phyloP scores from a whole-genome alignment of 1,140 invertebrate genomes.

The Nasonia longicornis region DNA sequence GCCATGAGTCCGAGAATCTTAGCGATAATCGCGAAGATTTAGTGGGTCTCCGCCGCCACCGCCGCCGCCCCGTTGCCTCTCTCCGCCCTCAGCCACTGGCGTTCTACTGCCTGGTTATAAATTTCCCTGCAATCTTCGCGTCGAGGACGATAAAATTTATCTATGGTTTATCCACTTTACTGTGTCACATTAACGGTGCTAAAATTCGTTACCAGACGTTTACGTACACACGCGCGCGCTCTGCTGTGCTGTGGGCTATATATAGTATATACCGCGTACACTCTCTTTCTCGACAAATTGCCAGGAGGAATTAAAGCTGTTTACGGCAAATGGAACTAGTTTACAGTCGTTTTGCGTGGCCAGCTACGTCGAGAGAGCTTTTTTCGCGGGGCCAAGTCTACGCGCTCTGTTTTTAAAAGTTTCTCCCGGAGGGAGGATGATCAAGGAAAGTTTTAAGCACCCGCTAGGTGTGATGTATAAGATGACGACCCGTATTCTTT shows the following conservation, averaged over 20 bases:
- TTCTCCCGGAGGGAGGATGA: neutral
- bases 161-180: slow-evolving; percentile 53
- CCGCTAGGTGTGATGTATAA: neutral
- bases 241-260: neutral
- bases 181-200: slow-evolving; percentile 53
- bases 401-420: neutral
- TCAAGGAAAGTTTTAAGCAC: neutral
- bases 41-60: slow-evolving; percentile 50
- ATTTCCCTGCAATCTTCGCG: slow-evolving; percentile 56
- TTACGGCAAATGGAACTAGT: slow-evolving; percentile 34
- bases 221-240: slow-evolving; percentile 6
- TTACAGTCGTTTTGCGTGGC: neutral
- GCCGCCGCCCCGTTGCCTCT: slow-evolving; percentile 46
- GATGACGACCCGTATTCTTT: too few relatives aligned
- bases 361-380: too few relatives aligned
- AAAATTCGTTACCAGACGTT: slow-evolving; percentile 41
- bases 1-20: slow-evolving; percentile 54
- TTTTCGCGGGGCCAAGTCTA: neutral
- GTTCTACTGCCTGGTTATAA: slow-evolving; percentile 48
- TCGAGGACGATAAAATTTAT: slow-evolving; percentile 57
- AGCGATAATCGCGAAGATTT: slow-evolving; percentile 57
- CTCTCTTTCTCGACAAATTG: slow-evolving; percentile 33
- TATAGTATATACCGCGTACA: neutral
- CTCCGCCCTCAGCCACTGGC: slow-evolving; percentile 35
- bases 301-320: slow-evolving; percentile 33